Evolutionary conservation across 2,797 vertebrate species (phyloP), one percentile per base, ranked within the genome.

Genomic region (Percopsis omiscomaycus): DNA sequence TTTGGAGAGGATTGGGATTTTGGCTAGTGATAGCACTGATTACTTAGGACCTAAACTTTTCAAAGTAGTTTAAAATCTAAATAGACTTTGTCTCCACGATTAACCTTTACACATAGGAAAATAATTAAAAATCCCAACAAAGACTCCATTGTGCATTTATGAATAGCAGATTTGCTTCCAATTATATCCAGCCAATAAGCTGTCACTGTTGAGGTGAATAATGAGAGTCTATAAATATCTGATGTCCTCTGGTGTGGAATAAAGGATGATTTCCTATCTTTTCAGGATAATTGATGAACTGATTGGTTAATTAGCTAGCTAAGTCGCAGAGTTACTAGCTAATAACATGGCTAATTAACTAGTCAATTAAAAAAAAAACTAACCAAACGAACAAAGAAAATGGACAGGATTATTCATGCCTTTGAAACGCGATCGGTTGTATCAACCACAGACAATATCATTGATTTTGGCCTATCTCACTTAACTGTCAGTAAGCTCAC

Each of bases 161-260:
- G 82, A 83, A 81, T 75, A 75, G 67, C 64, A 79, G 68, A 84
- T 84, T 79, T 74, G 49, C 66, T 82, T 59, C 64, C 69, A 83
- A 75, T 88, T 78, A 85, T 74, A 68, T 66, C 44, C 44, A 4
- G 79, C 73, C 81, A 82, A 78, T 71, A 72, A 71, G 65, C 62
- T 78, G 75, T 79, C 72, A 59, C 45, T 51, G 68, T 60, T 53
- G 64, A 80, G 79, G 49, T 59, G 66, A 84, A 55, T 86, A 79
- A 88, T 74, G 58, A 79, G 73, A 49, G 53, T 64, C 69, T 79
- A 75, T 77, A 79, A 82, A 82, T 84, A 79, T 55, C 73, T 9
- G 32, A 13, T 56, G 66, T 78, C 69, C 69, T 78, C 59, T 64
- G 45, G 52, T 62, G 45, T 55, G 57, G 68, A 78, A 79, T 61